A percentile compares a stretch with the other conserved stretches of the same genome.
These are phyloP conservation scores for Actias luna DNA, from an alignment of 2,888 invertebrate species.

Conservation along the genomic window DNA sequence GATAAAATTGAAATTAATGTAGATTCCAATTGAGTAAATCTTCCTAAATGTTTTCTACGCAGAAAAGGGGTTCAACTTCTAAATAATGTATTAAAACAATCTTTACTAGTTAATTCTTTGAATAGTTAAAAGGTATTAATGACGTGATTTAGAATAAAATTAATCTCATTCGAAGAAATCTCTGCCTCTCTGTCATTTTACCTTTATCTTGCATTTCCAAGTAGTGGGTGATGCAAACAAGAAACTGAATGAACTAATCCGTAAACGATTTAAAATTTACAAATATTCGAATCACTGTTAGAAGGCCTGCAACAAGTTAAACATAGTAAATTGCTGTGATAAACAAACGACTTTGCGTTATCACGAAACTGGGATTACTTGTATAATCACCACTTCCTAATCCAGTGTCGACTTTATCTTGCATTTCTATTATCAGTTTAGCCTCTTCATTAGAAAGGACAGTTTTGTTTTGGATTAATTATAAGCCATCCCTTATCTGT, in stretches of 20 bases:
- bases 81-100: background rate
- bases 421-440: slow-evolving; percentile 7
- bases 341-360: background rate
- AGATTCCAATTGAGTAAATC: background rate
- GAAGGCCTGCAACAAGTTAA: background rate
- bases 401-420: slow-evolving; percentile 4
- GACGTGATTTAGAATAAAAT: background rate
- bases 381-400: slow-evolving; percentile 4
- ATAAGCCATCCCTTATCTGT: slow-evolving; percentile 3
- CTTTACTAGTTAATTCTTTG: background rate
- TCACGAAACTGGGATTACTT: background rate
- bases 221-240: background rate
- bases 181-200: background rate
- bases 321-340: background rate
- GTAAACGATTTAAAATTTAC: background rate
- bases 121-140: background rate
- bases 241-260: background rate
- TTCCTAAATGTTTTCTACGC: background rate
- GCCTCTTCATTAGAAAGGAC: slow-evolving; percentile 8
- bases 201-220: background rate
- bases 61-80: background rate
- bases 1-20: background rate
- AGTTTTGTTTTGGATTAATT: slow-evolving; percentile 9
- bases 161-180: background rate
- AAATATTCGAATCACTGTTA: background rate